Conservation (phyloP, 2,113 vertebrate species). For the Lagopus muta region DNA sequence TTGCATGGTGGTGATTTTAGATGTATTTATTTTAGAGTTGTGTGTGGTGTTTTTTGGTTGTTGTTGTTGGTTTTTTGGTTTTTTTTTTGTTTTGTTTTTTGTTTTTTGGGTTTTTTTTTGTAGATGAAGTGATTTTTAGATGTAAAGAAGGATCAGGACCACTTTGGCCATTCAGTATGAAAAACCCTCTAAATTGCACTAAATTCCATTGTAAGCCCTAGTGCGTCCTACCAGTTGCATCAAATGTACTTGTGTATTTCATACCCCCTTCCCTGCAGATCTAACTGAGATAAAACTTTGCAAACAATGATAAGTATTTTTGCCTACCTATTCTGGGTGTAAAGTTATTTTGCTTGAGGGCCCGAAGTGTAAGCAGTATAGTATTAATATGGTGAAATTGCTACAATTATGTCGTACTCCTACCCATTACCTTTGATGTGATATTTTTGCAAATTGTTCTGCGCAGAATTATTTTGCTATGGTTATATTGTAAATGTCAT, state of each 20-base stretch:
- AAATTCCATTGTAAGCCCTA: neutral
- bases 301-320: slow-evolving; percentile 43
- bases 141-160: neutral
- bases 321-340: slow-evolving; percentile 6
- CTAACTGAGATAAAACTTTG: slow-evolving; percentile 23
- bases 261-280: neutral
- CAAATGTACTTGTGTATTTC: neutral
- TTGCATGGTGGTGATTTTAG: neutral
- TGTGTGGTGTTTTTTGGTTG: no score
- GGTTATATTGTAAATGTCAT: slow-evolving; percentile 48
- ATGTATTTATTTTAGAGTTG: neutral
- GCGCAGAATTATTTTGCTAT: slow-evolving; percentile 64
- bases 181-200: neutral
- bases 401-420: slow-evolving; percentile 62
- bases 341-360: slow-evolving; percentile 58
- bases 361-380: slow-evolving; percentile 25
- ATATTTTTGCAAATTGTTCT: slow-evolving; percentile 65
- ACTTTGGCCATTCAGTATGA: neutral
- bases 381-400: slow-evolving; percentile 72
- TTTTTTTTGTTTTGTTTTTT: neutral
- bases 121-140: neutral
- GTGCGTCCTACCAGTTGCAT: neutral
- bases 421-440: slow-evolving; percentile 59
- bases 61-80: no score
- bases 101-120: neutral